Base-by-base conservation (phyloP, 1,140 invertebrate species). In the Homalodisca vitripennis region DNA sequence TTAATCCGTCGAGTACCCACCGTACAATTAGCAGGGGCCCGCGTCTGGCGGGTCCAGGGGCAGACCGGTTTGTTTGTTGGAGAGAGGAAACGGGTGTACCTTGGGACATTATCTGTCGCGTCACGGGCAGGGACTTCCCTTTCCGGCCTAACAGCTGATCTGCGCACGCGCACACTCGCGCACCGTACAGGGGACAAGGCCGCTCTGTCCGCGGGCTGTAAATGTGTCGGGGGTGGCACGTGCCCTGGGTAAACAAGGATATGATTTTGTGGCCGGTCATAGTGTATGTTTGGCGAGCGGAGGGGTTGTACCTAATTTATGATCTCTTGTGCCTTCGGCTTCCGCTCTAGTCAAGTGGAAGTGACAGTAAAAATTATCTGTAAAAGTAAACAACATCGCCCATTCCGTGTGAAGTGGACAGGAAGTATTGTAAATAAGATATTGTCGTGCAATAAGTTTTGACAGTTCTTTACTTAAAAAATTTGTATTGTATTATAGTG, bases 21-120 rank as follows among this genome's bases (percentile, higher is more conserved):
- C 29, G 55, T 60, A 60, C 29, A 60, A 60, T 60, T 60, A 60
- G 55, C 55, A 60, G 27, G 55, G 55, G n/a, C 55, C n/a, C 55
- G 55, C 6, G 27, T 2, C 22, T 60, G 12, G 24, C 55, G 27
- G 24, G 14, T 60, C 55, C 27, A 60, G 55, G 26, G 22, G 55
- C 27, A 60, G 55, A 60, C 55, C 55, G 55, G 55, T 60, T 60
- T 27, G 48, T 53, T 53, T 53, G 48, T 53, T 20, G 48, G 48
- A 17, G 55, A 60, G 55, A 60, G 55, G 55, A 60, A 60, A 60
- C 55, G 55, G 55, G 55, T 60, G 55, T 60, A 60, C 55, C 55
- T 60, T 60, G 55, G 55, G 55, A 60, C 55, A 60, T 60, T 60
- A 60, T 60, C 55, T 60, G 55, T 60, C 55, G 55, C 55, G 55